Base-by-base conservation (phyloP, 2,113 vertebrate species). In the Excalfactoria chinensis region DNA sequence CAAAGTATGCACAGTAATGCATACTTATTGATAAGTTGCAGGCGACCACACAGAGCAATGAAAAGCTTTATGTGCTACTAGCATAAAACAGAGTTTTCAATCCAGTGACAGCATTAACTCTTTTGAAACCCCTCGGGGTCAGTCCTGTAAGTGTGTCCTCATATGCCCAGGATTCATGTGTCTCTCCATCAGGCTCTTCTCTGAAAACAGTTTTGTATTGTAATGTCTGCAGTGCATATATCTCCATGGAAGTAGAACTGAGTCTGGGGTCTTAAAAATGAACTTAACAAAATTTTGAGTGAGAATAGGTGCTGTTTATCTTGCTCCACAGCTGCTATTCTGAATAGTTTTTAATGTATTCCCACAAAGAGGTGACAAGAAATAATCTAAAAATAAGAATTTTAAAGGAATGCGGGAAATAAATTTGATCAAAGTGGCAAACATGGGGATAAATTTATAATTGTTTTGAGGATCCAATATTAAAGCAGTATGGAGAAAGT, bases 181-280 rank as follows among this genome's bases (percentile, higher is more conserved):
- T 84, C 43, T 93, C 60, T 95, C 59, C 88, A 79, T 91, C 94
- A 96, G 93, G 64, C 40, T 96, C 25, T 91, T 90, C 64, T 94
- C 93, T 89, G 37, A 32, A 35, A 95, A 89, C 74, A 90, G 81
- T 85, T 95, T 93, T 80, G 28, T 95, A n/a, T 87, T 96, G 37
- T 94, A n/a, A 49, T 2, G 3, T 59, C 44, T 73, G 32, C 64
- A 85, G 9, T 56, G 22, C 7, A 4, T 89, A 23, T 85, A 73
- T 73, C 37, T 83, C 20, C 26, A n/a, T 23, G 22, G 46, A 60
- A 89, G 25, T 26, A 66, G 28, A 64, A 83, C 5, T 28, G 67
- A 76, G 13, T 73, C 23, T 79, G 83, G 23, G 46, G 77, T 68
- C 9, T 63, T 87, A 10, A 68, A 44, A 64, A 71, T 53, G 3